These are phyloP conservation scores for Macrotus californicus DNA, from an alignment of 2,113 vertebrate genomes.

Conservation along the genomic window DNA sequence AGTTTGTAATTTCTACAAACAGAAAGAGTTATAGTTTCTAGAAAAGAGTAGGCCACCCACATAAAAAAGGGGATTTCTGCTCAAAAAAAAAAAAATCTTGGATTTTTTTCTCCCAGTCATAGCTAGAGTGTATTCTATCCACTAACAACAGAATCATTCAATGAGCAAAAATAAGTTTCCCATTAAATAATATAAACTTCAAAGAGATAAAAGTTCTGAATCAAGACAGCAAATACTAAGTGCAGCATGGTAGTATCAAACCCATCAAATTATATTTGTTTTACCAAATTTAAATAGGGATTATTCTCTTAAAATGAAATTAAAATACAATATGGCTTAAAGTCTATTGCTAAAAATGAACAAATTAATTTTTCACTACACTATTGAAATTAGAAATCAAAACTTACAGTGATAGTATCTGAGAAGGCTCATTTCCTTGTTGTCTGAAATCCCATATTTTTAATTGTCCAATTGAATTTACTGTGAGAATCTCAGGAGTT, in stretches of 20 bases:
- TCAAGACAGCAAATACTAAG: conserved; percentile 16
- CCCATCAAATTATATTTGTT: not conserved
- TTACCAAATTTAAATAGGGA: not conserved
- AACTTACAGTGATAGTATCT: conserved; percentile 93
- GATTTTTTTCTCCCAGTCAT: not conserved
- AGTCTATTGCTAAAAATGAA: not conserved
- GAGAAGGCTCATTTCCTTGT: conserved; percentile 90
- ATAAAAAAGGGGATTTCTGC: not conserved
- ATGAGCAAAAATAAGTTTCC: conserved; percentile 10
- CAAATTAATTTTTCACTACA: not conserved
- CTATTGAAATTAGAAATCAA: not conserved
- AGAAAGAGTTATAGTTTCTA: too few species aligned
- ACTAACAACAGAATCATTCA: not conserved
- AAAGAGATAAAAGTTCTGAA: conserved; percentile 17
- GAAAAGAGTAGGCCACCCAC: not conserved
- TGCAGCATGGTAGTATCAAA: not conserved
- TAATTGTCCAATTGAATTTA: conserved; percentile 97
- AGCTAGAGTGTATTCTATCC: not conserved
- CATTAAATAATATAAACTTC: conserved; percentile 20
- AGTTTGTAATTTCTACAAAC: too few species aligned
- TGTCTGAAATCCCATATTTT: conserved; percentile 97
- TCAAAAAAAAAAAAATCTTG: not conserved
- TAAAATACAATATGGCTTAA: conserved; percentile 32
- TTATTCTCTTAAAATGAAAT: not conserved
- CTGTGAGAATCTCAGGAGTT: conserved; percentile 94